Evolutionary conservation across 2,888 invertebrate genomes (phyloP).

Genomic region (Clostera curtula): DNA sequence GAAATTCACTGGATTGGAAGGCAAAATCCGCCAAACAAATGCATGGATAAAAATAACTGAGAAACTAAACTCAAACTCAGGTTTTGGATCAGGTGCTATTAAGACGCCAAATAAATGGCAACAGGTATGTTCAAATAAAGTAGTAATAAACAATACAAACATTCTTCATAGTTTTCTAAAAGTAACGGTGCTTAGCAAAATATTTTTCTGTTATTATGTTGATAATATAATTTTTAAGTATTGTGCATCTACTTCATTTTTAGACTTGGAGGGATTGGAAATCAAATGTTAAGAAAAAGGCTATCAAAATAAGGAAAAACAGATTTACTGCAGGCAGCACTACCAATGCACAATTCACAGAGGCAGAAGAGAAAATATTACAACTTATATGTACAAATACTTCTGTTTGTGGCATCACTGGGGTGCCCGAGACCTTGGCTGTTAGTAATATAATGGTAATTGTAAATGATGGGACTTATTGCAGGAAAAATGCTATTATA

Average conservation of each 20-base stretch:
- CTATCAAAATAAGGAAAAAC: conserved; percentile 47
- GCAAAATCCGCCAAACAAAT: conserved; percentile 45
- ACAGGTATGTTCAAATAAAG: too few species aligned
- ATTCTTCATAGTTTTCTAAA: too few species aligned
- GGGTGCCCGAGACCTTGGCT: conserved; percentile 44
- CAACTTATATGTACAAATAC: conserved; percentile 46
- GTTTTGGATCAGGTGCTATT: conserved; percentile 49
- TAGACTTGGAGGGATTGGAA: conserved; percentile 56
- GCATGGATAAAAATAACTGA: conserved; percentile 53
- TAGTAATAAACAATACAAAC: too few species aligned
- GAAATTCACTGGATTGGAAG: conserved; percentile 44
- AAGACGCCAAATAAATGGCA: conserved; percentile 58
- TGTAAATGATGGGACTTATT: not conserved
- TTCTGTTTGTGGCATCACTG: conserved; percentile 41
- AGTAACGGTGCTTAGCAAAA: not conserved
- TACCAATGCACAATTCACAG: conserved; percentile 38
- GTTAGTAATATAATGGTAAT: conserved; percentile 30
- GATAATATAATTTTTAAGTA: not conserved
- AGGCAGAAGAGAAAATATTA: conserved; percentile 45
- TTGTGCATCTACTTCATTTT: conserved; percentile 2
- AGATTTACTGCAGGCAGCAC: conserved; percentile 44
- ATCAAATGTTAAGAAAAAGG: conserved; percentile 53
- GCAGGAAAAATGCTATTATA: not conserved
- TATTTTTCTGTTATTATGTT: not conserved
- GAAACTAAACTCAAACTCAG: conserved; percentile 48